Evolutionary conservation across 2,113 vertebrate species (phyloP), one percentile per base, ranked within the genome.

Genomic region (Camelus dromedarius): DNA sequence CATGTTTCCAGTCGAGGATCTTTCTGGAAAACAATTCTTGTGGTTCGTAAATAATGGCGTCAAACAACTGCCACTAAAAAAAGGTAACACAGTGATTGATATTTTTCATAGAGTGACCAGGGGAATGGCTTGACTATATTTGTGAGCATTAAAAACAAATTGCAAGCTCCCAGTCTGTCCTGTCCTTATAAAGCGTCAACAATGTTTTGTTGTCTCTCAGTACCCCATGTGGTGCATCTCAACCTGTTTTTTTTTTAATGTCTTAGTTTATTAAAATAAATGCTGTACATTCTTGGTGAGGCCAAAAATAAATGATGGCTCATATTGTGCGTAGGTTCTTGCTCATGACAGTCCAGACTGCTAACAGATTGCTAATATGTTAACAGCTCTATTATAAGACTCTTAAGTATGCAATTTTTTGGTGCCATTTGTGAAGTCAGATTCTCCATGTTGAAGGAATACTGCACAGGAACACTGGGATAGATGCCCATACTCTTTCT

Each of bases 361-460:
- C 66, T 97, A 98, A 96, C 98, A 98, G 98, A 98, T 98, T 98
- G 98, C 86, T 98, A 97, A 98, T 98, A 97, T 98, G 97, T 87
- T 98, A 97, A 97, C 96, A 95, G 70, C 14, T 97, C 97, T 98
- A 98, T 98, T 98, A 96, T 98, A 98, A 98, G 93, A 98, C 67
- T 93, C 80, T 95, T 58, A 86, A 95, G 97, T 81, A 98, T 96
- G 92, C 66, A 95, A 69, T 94, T 91, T 92, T 76, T 97, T 92
- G 88, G 91, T 94, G 72, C 89, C 95, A 70, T 97, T 97, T 96
- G 48, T 93, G 46, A 67, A 97, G 89, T 22, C 0, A 5, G 80
- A 93, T 91, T 91, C 73, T 91, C 88, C 38, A 79, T 42, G n/a
- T 35, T 79, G 86, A 84, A 79, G 28, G 60, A 93, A 58, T 28